These are phyloP conservation scores for Drosophila burlai DNA, from an alignment of 1,140 invertebrate species.

Conservation along the genomic window DNA sequence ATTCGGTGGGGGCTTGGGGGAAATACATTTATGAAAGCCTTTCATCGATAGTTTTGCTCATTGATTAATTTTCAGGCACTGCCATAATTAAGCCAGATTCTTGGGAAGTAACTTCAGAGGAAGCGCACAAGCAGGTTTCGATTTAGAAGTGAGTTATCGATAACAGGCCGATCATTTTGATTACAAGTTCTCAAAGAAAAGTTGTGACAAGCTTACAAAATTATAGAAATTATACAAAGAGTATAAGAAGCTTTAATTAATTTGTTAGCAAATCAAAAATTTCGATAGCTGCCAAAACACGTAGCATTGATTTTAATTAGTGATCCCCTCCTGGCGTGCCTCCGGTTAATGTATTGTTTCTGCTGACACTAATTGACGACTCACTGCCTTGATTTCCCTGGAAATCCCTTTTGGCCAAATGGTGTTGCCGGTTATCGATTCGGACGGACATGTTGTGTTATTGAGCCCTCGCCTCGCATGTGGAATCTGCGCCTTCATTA, in stretches of 20 bases:
- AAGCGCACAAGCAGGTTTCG: background rate
- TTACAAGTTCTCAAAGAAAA: too few species aligned
- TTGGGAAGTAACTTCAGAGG: background rate
- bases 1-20: background rate
- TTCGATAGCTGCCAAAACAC: background rate
- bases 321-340: too few species aligned
- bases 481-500: slow-evolving; percentile 1
- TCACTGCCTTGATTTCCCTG: background rate
- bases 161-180: background rate
- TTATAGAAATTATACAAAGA: too few species aligned
- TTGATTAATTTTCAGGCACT: slow-evolving; percentile 7
- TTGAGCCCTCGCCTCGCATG: background rate
- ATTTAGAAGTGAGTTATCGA: background rate
- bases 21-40: background rate
- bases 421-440: slow-evolving; percentile 6
- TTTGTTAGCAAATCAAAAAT: too few species aligned
- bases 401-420: slow-evolving; percentile 10
- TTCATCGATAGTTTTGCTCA: slow-evolving; percentile 16
- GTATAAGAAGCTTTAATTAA: too few species aligned
- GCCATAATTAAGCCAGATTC: slow-evolving; percentile 13
- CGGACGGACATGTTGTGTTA: slow-evolving; percentile 1
- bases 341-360: too few species aligned
- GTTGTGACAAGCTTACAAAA: too few species aligned
- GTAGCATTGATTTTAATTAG: background rate
- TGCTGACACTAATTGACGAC: background rate